Percentiles rank a stretch among this genome's conserved stretches.
phyloP scores from a whole-genome alignment of 2,797 vertebrate species.

The Danionella dracula region DNA sequence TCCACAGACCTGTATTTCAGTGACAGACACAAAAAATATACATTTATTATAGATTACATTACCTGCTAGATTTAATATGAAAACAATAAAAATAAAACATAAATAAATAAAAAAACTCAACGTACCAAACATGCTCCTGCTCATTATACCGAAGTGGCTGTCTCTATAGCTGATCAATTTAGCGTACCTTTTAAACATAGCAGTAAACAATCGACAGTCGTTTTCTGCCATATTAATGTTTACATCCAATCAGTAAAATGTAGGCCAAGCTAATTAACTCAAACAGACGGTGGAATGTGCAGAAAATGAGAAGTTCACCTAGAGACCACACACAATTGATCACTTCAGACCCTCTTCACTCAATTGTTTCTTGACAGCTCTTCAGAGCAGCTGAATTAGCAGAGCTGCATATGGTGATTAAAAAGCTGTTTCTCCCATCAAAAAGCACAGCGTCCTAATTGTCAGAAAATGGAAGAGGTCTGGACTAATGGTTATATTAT shows the following conservation, averaged over 20 bases:
- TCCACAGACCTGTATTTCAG: constrained; percentile 7
- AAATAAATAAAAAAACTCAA: too few species aligned
- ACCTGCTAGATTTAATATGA: too few species aligned
- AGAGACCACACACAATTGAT: constrained; percentile 68
- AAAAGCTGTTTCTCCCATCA: constrained; percentile 53
- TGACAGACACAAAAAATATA: too few species aligned
- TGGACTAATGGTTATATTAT: constrained; percentile 42
- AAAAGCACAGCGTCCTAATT: constrained; percentile 44
- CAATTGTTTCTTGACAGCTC: constrained; percentile 71
- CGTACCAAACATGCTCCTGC: too few species aligned
- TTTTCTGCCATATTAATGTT: constrained; percentile 77
- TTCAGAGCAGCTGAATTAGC: constrained; percentile 66
- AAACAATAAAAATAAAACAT: too few species aligned
- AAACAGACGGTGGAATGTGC: constrained; percentile 67
- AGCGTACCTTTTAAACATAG: constrained; percentile 51
- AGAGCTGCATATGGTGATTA: constrained; percentile 62
- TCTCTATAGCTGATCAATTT: constrained; percentile 67
- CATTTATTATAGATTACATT: too few species aligned
- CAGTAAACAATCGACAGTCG: constrained; percentile 65
- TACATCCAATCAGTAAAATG: constrained; percentile 72
- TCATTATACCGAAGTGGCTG: constrained; percentile 42
- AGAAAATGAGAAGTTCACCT: constrained; percentile 66
- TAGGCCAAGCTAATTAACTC: constrained; percentile 68
- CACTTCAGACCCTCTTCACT: constrained; percentile 65
- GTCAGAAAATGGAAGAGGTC: constrained; percentile 42